Base-by-base conservation (phyloP, 2,113 vertebrate genomes). In the Lethenteron camtschaticum region DNA sequence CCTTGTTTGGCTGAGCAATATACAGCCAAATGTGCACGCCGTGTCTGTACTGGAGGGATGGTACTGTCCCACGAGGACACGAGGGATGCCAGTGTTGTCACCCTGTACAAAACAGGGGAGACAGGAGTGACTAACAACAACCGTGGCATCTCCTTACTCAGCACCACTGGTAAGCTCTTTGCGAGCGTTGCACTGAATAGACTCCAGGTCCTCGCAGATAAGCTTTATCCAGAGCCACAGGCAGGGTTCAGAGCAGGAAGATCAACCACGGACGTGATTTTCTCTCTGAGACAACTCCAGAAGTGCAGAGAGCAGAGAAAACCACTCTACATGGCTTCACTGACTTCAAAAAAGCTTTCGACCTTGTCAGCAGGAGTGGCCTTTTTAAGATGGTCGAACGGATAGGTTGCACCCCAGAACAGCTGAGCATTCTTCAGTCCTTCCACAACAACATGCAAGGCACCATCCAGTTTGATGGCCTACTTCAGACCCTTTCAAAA, bases 361-460 rank as follows among this genome's bases (percentile, higher is more conserved):
- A 71, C 56, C 70, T 71, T 12, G 68, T 72, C 2, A 66, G 10
- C 63, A 66, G 10, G 24, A 10, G 9, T 11, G 10, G 9, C 63
- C 10, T 66, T 2, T 66, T 66, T 24, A 66, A 66, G 63, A 66
- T 66, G 8, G n/a, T 66, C 9, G 63, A 9, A 16, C 2, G 24
- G 63, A 11, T 66, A 16, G 63, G 63, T 11, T 66, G 63, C 63
- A n/a, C 10, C 9, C 63, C 63, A 8, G 10, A 66, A 11, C 63
- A 9, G 9, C 3, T 66, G 10, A 66, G 63, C 63, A 66, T 66
- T n/a, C n/a, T 66, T 24, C 63, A 66, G 63, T 66, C 57, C 9
- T 72, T 72, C 12, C 69, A 71, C 18, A 12, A n/a, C 11, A 12
- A 72, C 14, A 72, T 59, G 68, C 69, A 71, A 20, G 71, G 20